phyloP scores from a whole-genome alignment of 2,888 invertebrate species.

The Mycogona germanica region DNA sequence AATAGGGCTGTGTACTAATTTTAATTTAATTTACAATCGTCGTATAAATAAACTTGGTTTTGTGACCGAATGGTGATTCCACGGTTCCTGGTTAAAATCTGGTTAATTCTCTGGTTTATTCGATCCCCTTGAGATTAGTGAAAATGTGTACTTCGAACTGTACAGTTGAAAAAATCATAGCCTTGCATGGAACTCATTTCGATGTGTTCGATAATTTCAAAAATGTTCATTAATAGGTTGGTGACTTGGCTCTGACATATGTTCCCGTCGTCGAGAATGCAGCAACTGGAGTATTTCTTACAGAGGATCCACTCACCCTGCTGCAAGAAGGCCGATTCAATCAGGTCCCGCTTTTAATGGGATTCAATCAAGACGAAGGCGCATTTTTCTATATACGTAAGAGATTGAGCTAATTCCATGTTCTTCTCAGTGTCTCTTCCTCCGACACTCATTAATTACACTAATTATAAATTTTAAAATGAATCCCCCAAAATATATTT shows the following conservation, averaged over 20 bases:
- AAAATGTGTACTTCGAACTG: too few relatives aligned
- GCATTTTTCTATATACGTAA: background rate
- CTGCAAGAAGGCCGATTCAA: constrained; percentile 2
- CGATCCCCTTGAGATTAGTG: too few relatives aligned
- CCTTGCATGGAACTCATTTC: too few relatives aligned
- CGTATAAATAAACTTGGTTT: too few relatives aligned
- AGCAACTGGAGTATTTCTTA: background rate
- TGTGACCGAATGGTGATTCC: too few relatives aligned
- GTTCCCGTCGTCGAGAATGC: constrained; percentile 7
- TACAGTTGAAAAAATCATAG: too few relatives aligned
- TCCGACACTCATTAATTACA: background rate
- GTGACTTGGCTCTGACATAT: background rate
- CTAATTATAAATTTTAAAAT: background rate
- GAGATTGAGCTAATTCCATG: background rate
- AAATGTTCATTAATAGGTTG: background rate
- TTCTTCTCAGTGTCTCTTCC: background rate
- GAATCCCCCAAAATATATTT: background rate
- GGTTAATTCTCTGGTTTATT: too few relatives aligned
- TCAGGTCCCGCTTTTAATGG: constrained; percentile 6
- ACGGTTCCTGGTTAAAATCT: too few relatives aligned
- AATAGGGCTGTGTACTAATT: too few relatives aligned
- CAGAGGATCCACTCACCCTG: background rate
- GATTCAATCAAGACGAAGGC: constrained; percentile 7
- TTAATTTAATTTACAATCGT: too few relatives aligned
- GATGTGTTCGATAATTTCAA: too few relatives aligned